These are phyloP conservation scores for Platalea minor DNA, from an alignment of 2,797 vertebrate genomes.

Conservation along the genomic window DNA sequence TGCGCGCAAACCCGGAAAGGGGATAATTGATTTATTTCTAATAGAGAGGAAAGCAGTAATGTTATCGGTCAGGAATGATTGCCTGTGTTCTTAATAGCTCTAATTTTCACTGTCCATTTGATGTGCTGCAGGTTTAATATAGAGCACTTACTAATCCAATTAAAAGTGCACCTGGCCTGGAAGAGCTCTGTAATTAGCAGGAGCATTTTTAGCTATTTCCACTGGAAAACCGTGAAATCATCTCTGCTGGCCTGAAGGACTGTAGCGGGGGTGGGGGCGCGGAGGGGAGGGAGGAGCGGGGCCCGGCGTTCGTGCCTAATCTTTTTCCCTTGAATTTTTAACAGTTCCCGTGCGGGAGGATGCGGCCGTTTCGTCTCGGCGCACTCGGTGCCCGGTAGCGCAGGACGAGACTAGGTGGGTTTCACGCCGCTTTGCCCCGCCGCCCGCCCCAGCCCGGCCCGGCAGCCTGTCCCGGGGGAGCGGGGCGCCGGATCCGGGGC, in stretches of 20 bases:
- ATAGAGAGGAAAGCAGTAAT: slow-evolving; percentile 10
- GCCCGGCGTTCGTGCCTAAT: slow-evolving; percentile 42
- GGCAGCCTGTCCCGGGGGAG: neutral
- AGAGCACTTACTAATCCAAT: slow-evolving; percentile 66
- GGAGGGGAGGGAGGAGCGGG: slow-evolving; percentile 37
- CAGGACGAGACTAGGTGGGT: slow-evolving; percentile 36
- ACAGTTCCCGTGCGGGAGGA: slow-evolving; percentile 32
- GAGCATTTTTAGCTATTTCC: slow-evolving; percentile 58
- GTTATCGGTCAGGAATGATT: slow-evolving; percentile 45
- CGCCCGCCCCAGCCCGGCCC: neutral
- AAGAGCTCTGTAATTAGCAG: slow-evolving; percentile 65
- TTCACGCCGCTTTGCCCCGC: neutral
- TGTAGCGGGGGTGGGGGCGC: slow-evolving; percentile 42
- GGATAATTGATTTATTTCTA: slow-evolving; percentile 43
- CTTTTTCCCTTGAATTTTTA: slow-evolving; percentile 47
- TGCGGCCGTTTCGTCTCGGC: neutral
- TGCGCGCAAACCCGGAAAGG: neutral
- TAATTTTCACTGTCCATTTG: slow-evolving; percentile 44
- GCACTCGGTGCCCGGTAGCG: neutral
- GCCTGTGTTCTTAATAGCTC: slow-evolving; percentile 18
- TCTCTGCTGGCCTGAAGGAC: slow-evolving; percentile 44
- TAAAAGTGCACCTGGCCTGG: slow-evolving; percentile 71
- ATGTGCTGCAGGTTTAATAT: slow-evolving; percentile 45
- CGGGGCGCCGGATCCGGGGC: neutral
- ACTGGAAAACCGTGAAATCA: slow-evolving; percentile 64